Evolutionary conservation across 2,797 vertebrate genomes (phyloP).

Genomic region (Etheostoma nigrum): DNA sequence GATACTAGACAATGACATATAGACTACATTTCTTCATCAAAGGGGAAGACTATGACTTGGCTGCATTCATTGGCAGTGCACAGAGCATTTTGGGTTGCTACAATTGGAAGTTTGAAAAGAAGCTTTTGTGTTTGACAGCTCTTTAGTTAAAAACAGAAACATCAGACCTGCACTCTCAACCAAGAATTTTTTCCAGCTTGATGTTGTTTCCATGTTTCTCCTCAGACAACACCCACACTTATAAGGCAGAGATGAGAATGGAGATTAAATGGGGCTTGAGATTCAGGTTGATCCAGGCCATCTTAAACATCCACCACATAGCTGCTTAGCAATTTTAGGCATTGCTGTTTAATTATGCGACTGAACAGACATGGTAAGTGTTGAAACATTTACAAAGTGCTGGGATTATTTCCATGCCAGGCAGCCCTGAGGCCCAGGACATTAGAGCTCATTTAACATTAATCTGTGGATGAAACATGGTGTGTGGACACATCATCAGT

Average conservation of each 20-base stretch:
- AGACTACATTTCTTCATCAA: slow-evolving; percentile 46
- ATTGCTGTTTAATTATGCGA: slow-evolving; percentile 74
- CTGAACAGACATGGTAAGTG: slow-evolving; percentile 64
- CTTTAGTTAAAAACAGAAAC: slow-evolving; percentile 50
- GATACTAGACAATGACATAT: slow-evolving; percentile 50
- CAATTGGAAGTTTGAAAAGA: slow-evolving; percentile 32
- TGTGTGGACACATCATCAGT: slow-evolving; percentile 21
- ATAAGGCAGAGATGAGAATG: slow-evolving; percentile 51
- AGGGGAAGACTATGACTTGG: slow-evolving; percentile 38
- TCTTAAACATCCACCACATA: slow-evolving; percentile 62
- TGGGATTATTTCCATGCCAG: slow-evolving; percentile 61
- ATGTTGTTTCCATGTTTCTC: slow-evolving; percentile 69
- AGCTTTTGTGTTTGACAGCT: slow-evolving; percentile 31
- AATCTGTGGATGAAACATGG: slow-evolving; percentile 21
- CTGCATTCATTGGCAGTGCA: slow-evolving; percentile 23
- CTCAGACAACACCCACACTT: slow-evolving; percentile 53
- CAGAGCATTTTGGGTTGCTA: slow-evolving; percentile 29
- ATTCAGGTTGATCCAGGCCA: slow-evolving; percentile 64
- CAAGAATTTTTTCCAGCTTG: slow-evolving; percentile 46
- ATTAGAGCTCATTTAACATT: slow-evolving; percentile 36
- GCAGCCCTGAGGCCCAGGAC: slow-evolving; percentile 33
- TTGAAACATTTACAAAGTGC: slow-evolving; percentile 74
- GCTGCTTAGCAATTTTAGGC: slow-evolving; percentile 70
- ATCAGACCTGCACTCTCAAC: slow-evolving; percentile 26
- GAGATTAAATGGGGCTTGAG: slow-evolving; percentile 67